Percentiles rank a stretch among this genome's conserved stretches.
These are phyloP conservation scores for Platycercus adscitus DNA, from an alignment of 2,113 vertebrate species.

Conservation along the genomic window DNA sequence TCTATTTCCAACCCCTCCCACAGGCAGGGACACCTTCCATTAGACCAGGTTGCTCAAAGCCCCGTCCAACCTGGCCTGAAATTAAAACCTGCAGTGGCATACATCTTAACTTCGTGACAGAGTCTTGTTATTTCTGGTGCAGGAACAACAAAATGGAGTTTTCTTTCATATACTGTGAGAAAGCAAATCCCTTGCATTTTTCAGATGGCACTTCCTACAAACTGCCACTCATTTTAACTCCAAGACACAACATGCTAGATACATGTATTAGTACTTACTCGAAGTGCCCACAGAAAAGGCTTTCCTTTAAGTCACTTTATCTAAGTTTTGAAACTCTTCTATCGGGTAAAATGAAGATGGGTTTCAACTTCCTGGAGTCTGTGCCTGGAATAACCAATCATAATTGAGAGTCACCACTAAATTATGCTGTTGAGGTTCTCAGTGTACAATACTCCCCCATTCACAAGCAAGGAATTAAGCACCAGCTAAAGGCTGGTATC, in stretches of 20 bases:
- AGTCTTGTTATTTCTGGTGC: not conserved
- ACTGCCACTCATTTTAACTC: not conserved
- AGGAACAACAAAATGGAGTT: not conserved
- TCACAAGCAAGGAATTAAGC: not conserved
- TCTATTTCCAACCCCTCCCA: not conserved
- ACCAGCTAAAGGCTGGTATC: not conserved
- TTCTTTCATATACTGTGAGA: not conserved
- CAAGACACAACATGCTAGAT: not conserved
- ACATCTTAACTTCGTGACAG: not conserved
- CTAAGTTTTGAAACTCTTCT: not conserved
- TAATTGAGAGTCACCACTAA: accelerated
- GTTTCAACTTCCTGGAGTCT: not conserved
- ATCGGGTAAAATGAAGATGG: not conserved
- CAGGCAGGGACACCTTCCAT: not conserved
- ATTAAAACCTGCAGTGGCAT: not conserved
- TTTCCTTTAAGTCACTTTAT: not conserved
- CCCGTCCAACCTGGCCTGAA: not conserved
- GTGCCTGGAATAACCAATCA: not conserved
- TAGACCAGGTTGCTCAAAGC: not conserved
- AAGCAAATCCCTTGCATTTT: not conserved
- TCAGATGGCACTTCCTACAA: not conserved
- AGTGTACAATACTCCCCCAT: not conserved
- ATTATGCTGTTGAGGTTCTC: not conserved
- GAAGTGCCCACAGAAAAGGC: not conserved
- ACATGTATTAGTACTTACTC: not conserved